phyloP scores from a whole-genome alignment of 2,113 vertebrate genomes.

The Indicator indicator region DNA sequence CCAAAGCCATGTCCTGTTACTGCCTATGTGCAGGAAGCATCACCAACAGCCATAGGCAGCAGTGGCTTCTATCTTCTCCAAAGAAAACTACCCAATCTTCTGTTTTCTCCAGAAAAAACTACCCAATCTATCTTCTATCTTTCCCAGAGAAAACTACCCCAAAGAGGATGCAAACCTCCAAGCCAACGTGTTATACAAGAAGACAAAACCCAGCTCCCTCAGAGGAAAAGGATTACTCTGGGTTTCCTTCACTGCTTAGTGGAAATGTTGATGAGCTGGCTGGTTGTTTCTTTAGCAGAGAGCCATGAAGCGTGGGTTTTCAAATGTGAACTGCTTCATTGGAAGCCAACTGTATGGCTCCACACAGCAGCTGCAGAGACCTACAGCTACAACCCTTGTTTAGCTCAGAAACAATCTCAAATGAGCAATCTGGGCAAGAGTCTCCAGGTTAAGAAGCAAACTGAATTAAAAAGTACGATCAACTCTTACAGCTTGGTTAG shows the following conservation, averaged over 20 bases:
- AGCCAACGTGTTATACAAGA: not conserved
- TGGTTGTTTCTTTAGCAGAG: conserved; percentile 23
- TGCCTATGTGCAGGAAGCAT: not conserved
- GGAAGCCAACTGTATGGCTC: not conserved
- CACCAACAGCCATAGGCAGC: not conserved
- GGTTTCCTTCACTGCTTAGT: conserved; percentile 10
- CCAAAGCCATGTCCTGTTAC: not conserved
- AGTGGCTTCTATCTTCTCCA: not conserved
- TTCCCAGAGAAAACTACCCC: not conserved
- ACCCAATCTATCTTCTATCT: not conserved
- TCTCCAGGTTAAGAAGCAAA: conserved; percentile 13
- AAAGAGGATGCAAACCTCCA: not conserved
- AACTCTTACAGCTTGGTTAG: conserved; percentile 35
- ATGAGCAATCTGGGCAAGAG: not conserved
- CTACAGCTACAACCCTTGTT: not conserved
- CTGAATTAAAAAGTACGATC: conserved; percentile 21
- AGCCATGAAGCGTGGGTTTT: not conserved
- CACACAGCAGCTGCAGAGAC: not conserved
- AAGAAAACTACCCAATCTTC: not conserved
- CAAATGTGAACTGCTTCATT: not conserved
- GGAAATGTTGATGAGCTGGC: conserved; percentile 2
- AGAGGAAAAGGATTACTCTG: not conserved
- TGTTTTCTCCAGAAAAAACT: not conserved
- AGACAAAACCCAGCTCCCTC: not conserved
- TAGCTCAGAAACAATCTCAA: conserved; percentile 19